These are phyloP conservation scores for Pseudoatta argentina DNA, from an alignment of 1,140 invertebrate species.

Conservation along the genomic window DNA sequence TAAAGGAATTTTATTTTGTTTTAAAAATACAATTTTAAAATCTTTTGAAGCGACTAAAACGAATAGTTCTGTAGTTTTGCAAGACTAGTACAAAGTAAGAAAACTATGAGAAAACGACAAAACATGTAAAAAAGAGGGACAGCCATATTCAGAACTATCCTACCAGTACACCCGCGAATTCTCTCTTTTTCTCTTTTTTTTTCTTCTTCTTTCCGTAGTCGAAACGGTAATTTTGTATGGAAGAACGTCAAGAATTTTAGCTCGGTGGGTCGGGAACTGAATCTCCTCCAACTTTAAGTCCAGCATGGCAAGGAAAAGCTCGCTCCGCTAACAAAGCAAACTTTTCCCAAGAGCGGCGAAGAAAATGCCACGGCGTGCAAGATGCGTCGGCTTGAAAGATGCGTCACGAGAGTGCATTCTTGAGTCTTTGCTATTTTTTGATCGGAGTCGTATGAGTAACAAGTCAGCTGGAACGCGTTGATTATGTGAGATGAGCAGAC, in stretches of 20 bases:
- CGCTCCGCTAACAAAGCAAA: conserved; percentile 52
- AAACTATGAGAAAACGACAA: neutral
- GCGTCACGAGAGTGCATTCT: conserved; percentile 15
- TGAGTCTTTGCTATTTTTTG: conserved; percentile 27
- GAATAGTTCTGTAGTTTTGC: neutral
- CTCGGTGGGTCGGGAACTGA: conserved; percentile 31
- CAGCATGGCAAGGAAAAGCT: conserved; percentile 44
- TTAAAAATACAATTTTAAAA: neutral
- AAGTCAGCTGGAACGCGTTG: neutral
- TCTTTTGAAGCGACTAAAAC: neutral
- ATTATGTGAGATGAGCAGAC: conserved; percentile 4
- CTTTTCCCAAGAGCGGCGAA: conserved; percentile 32
- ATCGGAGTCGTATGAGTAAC: conserved; percentile 1
- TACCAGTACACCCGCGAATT: neutral
- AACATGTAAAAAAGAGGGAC: neutral
- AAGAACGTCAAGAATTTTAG: conserved; percentile 53
- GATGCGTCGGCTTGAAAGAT: conserved; percentile 2
- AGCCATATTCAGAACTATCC: neutral
- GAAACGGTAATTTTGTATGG: conserved; percentile 49
- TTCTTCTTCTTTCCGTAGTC: neutral
- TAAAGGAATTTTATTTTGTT: neutral
- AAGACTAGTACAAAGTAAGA: neutral
- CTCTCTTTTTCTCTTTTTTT: neutral
- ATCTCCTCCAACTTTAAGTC: conserved; percentile 43
- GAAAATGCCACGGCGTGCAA: conserved; percentile 40